A percentile compares a stretch with the other conserved stretches of the same genome.
Evolutionary conservation across 92 coral and sea anemone species (phyloP).

Genomic region (Heteractis magnifica): DNA sequence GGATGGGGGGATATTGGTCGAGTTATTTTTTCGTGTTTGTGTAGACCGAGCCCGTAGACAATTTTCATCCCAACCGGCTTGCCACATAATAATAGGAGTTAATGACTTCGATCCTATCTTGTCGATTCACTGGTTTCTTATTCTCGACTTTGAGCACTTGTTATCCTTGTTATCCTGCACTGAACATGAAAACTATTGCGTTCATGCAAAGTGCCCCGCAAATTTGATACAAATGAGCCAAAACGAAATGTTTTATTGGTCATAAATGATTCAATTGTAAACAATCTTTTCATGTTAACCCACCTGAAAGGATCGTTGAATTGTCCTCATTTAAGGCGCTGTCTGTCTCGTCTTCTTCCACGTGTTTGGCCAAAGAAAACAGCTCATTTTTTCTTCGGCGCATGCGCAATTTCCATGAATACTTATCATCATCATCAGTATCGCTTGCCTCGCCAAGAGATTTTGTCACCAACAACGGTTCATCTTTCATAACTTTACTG

Average conservation of each 20-base stretch:
- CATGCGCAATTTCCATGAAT: constrained; percentile 18
- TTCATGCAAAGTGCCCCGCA: too few relatives aligned
- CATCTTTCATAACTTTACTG: not conserved
- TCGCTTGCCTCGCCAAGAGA: constrained; percentile 18
- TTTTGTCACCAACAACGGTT: constrained; percentile 8
- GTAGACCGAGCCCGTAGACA: too few relatives aligned
- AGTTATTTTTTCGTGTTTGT: too few relatives aligned
- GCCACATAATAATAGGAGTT: too few relatives aligned
- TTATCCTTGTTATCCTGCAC: too few relatives aligned
- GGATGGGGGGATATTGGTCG: too few relatives aligned
- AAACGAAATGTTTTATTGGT: not conserved
- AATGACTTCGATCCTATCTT: too few relatives aligned
- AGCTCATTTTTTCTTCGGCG: constrained; percentile 29
- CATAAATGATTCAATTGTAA: not conserved
- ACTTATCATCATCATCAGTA: constrained; percentile 16
- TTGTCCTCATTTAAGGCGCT: not conserved
- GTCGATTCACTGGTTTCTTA: too few relatives aligned
- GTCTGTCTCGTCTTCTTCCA: constrained; percentile 27
- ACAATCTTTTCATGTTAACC: not conserved
- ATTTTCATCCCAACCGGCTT: too few relatives aligned
- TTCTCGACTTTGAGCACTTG: too few relatives aligned
- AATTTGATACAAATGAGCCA: too few relatives aligned
- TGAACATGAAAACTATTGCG: too few relatives aligned
- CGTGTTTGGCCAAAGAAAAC: constrained; percentile 16
- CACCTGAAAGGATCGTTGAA: not conserved